Evolutionary conservation across 2,797 vertebrate genomes (phyloP), one percentile per base, ranked within the genome.

Genomic region (Etheostoma perlongum): DNA sequence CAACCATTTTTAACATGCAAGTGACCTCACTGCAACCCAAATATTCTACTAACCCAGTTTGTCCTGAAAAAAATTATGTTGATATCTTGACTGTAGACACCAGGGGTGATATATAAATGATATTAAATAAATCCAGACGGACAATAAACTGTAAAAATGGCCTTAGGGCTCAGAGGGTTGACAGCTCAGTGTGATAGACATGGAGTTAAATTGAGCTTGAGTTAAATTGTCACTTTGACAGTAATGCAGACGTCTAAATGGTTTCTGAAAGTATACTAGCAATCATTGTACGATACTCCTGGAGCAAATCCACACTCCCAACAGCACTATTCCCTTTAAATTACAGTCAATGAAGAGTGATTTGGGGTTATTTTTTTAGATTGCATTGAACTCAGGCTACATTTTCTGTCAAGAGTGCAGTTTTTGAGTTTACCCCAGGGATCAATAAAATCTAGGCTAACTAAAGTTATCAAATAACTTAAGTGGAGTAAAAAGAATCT

Each of bases 151-250:
- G 21, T 23, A 23, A 23, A 23, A 23, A 23, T 23, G 21, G 21
- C 21, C 21, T 23, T 23, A 23, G 21, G 21, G 21, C 21, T 23
- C 21, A 23, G 23, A n/a, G n/a, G n/a, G n/a, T n/a, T n/a, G n/a
- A 47, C 30, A 23, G 57, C 55, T 33, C 18, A 5, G 53, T 46
- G n/a, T 40, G 52, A 57, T 4, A 46, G 46, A 51, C 63, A 74
- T 49, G 61, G 48, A 59, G n/a, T n/a, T n/a, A n/a, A n/a, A n/a
- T n/a, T n/a, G n/a, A 44, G 52, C 52, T 67, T 0, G 1, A 47
- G 53, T 55, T 57, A 52, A 48, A 62, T 6, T 33, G 40, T 61
- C 40, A 51, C 55, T 67, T 46, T 76, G 72, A 76, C 72, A 67
- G 47, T 27, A 44, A 69, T 52, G 33, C 36, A 40, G 40, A 18